phyloP scores from a whole-genome alignment of 2,888 invertebrate genomes.

The Panopea generosa region DNA sequence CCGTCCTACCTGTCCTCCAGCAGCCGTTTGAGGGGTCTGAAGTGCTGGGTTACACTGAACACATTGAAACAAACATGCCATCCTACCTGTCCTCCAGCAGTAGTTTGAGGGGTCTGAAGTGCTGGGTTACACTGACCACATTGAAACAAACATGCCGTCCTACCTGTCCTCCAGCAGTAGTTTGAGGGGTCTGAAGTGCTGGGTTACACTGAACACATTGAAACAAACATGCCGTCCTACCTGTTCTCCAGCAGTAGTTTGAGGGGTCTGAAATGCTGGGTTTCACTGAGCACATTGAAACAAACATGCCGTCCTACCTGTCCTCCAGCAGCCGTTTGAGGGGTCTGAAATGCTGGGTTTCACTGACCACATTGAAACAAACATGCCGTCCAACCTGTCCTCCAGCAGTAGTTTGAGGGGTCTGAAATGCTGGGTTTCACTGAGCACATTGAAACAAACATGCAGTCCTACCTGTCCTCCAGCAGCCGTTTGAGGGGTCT shows the following conservation, averaged over 20 bases:
- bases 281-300: too few species aligned
- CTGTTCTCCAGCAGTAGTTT: too few species aligned
- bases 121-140: too few species aligned
- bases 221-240: too few species aligned
- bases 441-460: conserved; percentile 72
- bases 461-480: conserved; percentile 82
- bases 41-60: too few species aligned
- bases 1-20: too few species aligned
- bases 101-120: too few species aligned
- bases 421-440: conserved; percentile 83
- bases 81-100: too few species aligned
- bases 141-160: too few species aligned
- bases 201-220: conserved; percentile 81
- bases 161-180: conserved; percentile 88
- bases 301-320: neutral
- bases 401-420: conserved; percentile 88
- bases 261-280: too few species aligned
- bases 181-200: conserved; percentile 85
- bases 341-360: conserved; percentile 83
- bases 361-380: conserved; percentile 79
- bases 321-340: neutral
- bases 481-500: conserved; percentile 88
- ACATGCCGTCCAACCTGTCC: conserved; percentile 84
- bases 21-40: too few species aligned
- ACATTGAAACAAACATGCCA: too few species aligned